Evolutionary conservation across 2,113 vertebrate genomes (phyloP), one percentile per base, ranked within the genome.

Genomic region (Glareola pratincola): DNA sequence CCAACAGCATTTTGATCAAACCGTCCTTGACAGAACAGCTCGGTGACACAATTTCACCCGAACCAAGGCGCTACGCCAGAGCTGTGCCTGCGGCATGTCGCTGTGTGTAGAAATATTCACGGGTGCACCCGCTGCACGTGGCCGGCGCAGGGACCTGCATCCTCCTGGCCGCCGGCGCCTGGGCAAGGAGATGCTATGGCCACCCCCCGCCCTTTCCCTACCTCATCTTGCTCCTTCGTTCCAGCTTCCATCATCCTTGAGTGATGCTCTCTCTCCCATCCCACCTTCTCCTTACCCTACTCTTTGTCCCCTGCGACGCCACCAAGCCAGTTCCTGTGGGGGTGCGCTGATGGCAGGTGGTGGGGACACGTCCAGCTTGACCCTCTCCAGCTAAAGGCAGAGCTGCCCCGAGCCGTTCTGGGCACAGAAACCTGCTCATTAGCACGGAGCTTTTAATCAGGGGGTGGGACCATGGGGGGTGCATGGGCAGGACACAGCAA

Each of bases 71-170:
- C 76, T 60, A 5, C 3, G 0, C 19, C 76, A 57, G 56, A 53
- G 74, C 84, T 20, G 43, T 60, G 80, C 51, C 69, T 45, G 24
- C 32, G 64, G 14, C 15, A 15, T 2, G 3, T 30, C 83, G 21
- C 8, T 9, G 45, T 30, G 16, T 0, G 1, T 57, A 7, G 3
- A 5, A 41, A 59, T 18, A 9, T 2, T 20, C 51, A 1, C 3
- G 4, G 8, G 8, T 22, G 30, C 4, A 0, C 10, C 34, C 85
- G 4, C 34, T 14, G 74, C 19, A 1, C 0, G 20, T 47, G 79
- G 39, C 39, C 8, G 9, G 18, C 3, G 2, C 16, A 11, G 27
- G 4, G 1, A 90, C 19, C 41, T 36, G 77, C 66, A 34, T 15
- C 43, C 82, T 73, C 1, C 3, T 10, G 41, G 34, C 51, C 39